phyloP scores from a whole-genome alignment of 2,113 vertebrate species.

The Callipepla californica region DNA sequence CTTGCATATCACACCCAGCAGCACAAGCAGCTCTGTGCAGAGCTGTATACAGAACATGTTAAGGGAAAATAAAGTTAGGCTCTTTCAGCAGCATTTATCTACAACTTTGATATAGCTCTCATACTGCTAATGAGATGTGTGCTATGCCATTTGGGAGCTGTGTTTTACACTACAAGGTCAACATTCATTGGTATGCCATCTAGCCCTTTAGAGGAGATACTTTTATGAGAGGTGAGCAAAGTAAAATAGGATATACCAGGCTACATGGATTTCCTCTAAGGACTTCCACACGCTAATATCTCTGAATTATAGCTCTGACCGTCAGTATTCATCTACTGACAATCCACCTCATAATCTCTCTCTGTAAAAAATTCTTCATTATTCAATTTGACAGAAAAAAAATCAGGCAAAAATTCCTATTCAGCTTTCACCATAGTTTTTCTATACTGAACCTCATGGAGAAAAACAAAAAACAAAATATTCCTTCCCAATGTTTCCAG shows the following conservation, averaged over 20 bases:
- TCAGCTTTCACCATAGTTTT: background rate
- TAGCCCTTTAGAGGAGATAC: background rate
- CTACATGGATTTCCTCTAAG: background rate
- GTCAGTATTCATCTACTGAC: background rate
- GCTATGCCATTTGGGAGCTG: constrained; percentile 41
- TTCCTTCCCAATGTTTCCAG: background rate
- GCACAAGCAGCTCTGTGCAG: background rate
- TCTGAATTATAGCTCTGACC: background rate
- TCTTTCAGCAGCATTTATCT: constrained; percentile 22
- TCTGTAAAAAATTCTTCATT: background rate
- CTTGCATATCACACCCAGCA: background rate
- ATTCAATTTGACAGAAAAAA: background rate
- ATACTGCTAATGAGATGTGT: background rate
- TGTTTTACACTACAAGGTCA: constrained; percentile 5
- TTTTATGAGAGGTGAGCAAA: background rate
- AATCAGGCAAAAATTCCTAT: background rate
- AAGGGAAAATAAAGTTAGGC: background rate
- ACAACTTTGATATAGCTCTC: constrained; percentile 52
- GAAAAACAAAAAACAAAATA: background rate
- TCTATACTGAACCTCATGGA: background rate
- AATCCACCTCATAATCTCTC: background rate
- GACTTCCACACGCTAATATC: background rate
- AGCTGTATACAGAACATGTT: background rate
- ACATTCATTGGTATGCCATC: background rate
- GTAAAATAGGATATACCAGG: background rate